phyloP scores from a whole-genome alignment of 92 coral and sea anemone genomes.

The Epizoanthus ramosus region DNA sequence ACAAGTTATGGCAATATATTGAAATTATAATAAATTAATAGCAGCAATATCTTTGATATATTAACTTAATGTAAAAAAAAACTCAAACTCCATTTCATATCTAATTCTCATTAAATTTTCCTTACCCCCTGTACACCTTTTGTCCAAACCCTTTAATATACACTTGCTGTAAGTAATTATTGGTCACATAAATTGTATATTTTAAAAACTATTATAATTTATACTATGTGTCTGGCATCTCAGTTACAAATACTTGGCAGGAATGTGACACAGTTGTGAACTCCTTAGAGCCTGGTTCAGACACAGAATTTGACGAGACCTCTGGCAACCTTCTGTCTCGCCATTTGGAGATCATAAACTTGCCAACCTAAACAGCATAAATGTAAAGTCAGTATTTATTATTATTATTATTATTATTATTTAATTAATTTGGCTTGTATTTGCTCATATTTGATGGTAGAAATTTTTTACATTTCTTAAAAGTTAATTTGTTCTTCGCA shows the following conservation, averaged over 20 bases:
- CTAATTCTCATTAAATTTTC: neutral
- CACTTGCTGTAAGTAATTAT: too few species aligned
- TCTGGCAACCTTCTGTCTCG: conserved; percentile 47
- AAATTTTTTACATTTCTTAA: too few species aligned
- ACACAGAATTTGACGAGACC: conserved; percentile 26
- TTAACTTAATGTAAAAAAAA: too few species aligned
- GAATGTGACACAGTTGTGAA: conserved; percentile 78
- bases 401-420: neutral
- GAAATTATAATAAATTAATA: too few species aligned
- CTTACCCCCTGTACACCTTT: neutral
- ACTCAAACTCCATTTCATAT: too few species aligned
- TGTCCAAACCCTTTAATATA: neutral
- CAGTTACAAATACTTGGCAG: conserved; percentile 83
- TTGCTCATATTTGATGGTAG: too few species aligned
- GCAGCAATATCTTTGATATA: too few species aligned
- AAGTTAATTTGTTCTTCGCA: too few species aligned
- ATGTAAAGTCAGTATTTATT: neutral
- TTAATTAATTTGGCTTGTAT: too few species aligned
- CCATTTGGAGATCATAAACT: conserved; percentile 80
- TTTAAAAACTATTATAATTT: too few species aligned
- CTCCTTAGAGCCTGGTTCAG: conserved; percentile 42
- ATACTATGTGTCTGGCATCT: neutral
- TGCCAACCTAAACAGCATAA: conserved; percentile 69
- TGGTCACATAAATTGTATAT: too few species aligned
- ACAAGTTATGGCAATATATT: too few species aligned